Evolutionary conservation across 2,113 vertebrate genomes (phyloP), one percentile per base, ranked within the genome.

Genomic region (Xenopus laevis): DNA sequence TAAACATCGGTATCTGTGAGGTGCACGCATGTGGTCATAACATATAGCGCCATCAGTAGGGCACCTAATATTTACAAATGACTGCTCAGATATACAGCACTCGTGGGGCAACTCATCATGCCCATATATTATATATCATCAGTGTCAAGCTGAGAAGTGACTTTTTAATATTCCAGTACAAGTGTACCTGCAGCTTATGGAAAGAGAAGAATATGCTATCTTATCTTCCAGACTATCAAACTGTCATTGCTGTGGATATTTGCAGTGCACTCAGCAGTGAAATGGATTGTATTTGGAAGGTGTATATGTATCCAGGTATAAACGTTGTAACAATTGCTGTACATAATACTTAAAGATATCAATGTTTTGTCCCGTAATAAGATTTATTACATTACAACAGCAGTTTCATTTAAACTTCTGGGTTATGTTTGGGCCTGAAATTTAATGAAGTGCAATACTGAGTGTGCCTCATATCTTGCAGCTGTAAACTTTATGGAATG

Each of bases 361-460:
- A 91, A 92, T 95, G 95, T 95, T 40, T 95, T 93, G 94, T 96
- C 95, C 94, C 94, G 95, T 96, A 95, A 55, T 92, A 92, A 91
- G 94, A 95, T 93, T 95, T 94, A 96, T 92, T 95, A 92, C 94
- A 96, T 94, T 95, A 94, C 95, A 96, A 88, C 93, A 93, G 94
- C 94, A 93, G 87, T 97, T 97, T 96, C 92, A 93, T 96, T 97
- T 96, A 92, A 94, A 96, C 94, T 96, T 95, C 93, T 96, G 95
- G 95, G 91, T 97, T 96, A 93, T 92, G 95, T 97, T 97, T 93
- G 92, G 96, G 95, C 95, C 95, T 98, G 97, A 98, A 95, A 91
- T 98, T 97, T 95, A 96, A 96, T 96, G 95, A 98, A 97, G 96
- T 99, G 96, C 97, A 98, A 98, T 98, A 98, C 95, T 96, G 93